Evolutionary conservation across 1,140 invertebrate species (phyloP).

Genomic region (Papilio helenus): DNA sequence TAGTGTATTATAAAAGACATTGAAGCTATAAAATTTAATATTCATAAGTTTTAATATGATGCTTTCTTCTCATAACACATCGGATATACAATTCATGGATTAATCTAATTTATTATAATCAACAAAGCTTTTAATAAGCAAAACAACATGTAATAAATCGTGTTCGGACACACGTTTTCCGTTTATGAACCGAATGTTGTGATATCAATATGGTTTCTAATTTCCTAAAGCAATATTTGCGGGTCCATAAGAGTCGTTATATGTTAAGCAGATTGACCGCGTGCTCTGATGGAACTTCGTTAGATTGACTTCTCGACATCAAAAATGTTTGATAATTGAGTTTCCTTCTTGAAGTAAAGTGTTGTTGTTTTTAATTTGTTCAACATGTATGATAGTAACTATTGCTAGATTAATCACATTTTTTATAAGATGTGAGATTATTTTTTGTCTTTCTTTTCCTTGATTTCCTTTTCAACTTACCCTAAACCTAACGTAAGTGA

Average conservation of each 20-base stretch:
- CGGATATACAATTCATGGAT: neutral
- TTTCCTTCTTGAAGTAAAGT: conserved; percentile 48
- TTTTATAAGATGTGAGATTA: too few species aligned
- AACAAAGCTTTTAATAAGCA: neutral
- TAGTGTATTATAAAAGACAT: too few species aligned
- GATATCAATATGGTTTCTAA: conserved; percentile 15
- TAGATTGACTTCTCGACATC: conserved; percentile 69
- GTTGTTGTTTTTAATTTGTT: too few species aligned
- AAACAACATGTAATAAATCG: conserved; percentile 26
- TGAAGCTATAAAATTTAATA: neutral
- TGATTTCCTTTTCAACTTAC: too few species aligned
- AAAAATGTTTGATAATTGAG: conserved; percentile 47
- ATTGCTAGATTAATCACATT: neutral
- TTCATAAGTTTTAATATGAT: neutral
- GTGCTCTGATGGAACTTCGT: conserved; percentile 43
- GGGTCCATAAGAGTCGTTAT: conserved; percentile 31
- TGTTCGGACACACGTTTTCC: conserved; percentile 14
- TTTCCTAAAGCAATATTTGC: conserved; percentile 43
- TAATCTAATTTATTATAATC: neutral
- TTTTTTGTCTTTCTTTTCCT: too few species aligned
- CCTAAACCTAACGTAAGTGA: too few species aligned
- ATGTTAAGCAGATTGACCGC: conserved; percentile 14
- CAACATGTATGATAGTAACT: neutral
- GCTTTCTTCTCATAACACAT: neutral
- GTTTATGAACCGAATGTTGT: neutral